Base-by-base conservation (phyloP, 2,888 invertebrate genomes). In the Lasioglossum oenotherae region DNA sequence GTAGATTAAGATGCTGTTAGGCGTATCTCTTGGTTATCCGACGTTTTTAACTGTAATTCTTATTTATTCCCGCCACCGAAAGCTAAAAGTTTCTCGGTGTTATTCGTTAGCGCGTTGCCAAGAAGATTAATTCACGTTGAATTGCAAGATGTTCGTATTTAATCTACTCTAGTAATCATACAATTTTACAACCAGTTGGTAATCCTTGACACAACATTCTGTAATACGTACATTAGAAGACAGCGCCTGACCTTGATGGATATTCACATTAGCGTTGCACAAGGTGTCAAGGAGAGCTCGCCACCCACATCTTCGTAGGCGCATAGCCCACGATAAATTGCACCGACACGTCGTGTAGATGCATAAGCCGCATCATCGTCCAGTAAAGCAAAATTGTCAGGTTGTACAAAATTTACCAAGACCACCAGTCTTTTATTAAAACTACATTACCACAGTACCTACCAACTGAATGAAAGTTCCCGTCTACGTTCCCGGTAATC, bases 211-310 rank as follows among this genome's bases (percentile, higher is more conserved):
- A 3, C 1, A 53, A 53, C 10, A 23, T 23, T 53, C 53, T 23
- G 53, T 23, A 23, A 35, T 4, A 31, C 14, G 14, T 31, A 35
- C 35, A 67, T 35, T 67, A 4, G 38, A 67, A 67, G 38, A 41
- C 35, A 6, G 35, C 53, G 82, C 71, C 77, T 83, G 78, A 85
- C 85, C 85, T 85, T 84, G 85, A 77, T 74, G 49, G 85, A 83
- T 67, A 84, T 84, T 71, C 71, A 38, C 41, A 12, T 27, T 23
- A 31, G 72, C 38, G 41, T 73, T 72, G 41, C 53, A 16, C 46
- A 27, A 78, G 69, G 35, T 53, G 53, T 35, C 23, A 23, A 49
- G 49, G 31, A 46, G 46, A 73, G 10, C 14, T 8, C 41, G 27
- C 57, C 60, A 23, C 74, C 72, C 31, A 78, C 72, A 69, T 31